Percentiles rank a stretch among this genome's conserved stretches.
Evolutionary conservation across 2,113 vertebrate species (phyloP).

Genomic region (Strix uralensis): DNA sequence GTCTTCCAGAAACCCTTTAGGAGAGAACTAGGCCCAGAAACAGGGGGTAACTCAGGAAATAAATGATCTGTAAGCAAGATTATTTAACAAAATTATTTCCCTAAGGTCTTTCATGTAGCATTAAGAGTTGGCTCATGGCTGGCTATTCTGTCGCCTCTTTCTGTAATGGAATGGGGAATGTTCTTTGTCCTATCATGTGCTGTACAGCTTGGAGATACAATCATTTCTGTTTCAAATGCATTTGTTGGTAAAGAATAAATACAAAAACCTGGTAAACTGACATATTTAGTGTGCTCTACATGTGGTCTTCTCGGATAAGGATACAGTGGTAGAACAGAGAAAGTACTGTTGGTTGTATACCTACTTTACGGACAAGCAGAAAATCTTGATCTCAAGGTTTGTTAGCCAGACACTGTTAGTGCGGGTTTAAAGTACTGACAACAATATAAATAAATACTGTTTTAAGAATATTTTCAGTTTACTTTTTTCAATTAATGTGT

Average conservation of each 20-base stretch:
- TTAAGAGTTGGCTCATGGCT: not conserved
- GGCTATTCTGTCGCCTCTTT: not conserved
- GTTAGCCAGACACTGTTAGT: not conserved
- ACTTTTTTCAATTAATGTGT: not conserved
- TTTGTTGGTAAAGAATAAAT: not conserved
- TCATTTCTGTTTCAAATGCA: not conserved
- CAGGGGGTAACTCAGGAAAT: not conserved
- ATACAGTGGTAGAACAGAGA: not conserved
- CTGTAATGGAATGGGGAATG: not conserved
- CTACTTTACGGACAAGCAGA: not conserved
- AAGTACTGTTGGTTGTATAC: not conserved
- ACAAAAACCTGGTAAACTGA: not conserved
- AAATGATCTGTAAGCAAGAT: conserved; percentile 1
- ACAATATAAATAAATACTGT: not conserved
- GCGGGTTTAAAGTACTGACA: not conserved
- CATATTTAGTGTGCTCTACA: not conserved
- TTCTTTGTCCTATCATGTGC: not conserved
- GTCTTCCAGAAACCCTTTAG: not conserved
- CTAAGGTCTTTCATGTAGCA: not conserved
- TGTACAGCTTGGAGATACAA: not conserved
- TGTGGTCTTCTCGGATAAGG: not conserved
- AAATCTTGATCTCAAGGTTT: conserved; percentile 1
- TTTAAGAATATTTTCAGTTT: not conserved
- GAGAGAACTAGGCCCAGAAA: not conserved
- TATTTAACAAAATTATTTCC: conserved; percentile 16